Base-by-base conservation (phyloP, 2,113 vertebrate species). In the Aegotheles bennettii region DNA sequence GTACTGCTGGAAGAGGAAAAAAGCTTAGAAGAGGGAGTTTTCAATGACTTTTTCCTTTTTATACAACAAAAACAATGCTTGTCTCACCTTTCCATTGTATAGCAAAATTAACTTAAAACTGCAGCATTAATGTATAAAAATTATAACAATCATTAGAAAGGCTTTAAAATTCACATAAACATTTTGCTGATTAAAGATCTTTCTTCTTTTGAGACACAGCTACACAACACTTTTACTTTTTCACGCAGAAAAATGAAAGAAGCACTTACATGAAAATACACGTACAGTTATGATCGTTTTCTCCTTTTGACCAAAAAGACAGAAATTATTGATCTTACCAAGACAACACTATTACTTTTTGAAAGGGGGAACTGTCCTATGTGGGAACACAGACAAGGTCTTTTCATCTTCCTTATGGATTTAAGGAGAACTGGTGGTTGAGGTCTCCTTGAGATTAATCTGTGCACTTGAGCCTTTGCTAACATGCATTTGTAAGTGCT, bases 81-180 rank as follows among this genome's bases (percentile, higher is more conserved):
- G 69, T 70, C 89, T 81, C 17, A 77, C 67, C 23, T 68, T 87
- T 56, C 29, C 8, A 57, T 69, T 79, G 16, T 57, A 83, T 45
- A 31, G 35, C 8, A 94, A 85, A 78, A 84, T 71, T 84, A 74
- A 51, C 56, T 86, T 88, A 60, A 71, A 94, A 76, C 13, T 51
- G 23, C 3, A 51, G 20, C 60, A 93, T 84, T 89, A 89, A 53
- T 79, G 45, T 36, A 51, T 56, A 78, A 73, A 91, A 94, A 81
- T 47, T 3, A 74, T 77, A 13, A 18, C 16, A 75, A 35, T 45
- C 21, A 17, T 75, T 50, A 73, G 19, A 80, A 93, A 85, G n/a
- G 16, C 11, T 76, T 93, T 92, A 18, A 77, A 87, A 93, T 74
- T 38, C 51, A 48, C 21, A 71, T 43, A 60, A 67, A 8, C 5